phyloP scores from a whole-genome alignment of 1,140 invertebrate genomes.

The Pogonognathellus flavescens region DNA sequence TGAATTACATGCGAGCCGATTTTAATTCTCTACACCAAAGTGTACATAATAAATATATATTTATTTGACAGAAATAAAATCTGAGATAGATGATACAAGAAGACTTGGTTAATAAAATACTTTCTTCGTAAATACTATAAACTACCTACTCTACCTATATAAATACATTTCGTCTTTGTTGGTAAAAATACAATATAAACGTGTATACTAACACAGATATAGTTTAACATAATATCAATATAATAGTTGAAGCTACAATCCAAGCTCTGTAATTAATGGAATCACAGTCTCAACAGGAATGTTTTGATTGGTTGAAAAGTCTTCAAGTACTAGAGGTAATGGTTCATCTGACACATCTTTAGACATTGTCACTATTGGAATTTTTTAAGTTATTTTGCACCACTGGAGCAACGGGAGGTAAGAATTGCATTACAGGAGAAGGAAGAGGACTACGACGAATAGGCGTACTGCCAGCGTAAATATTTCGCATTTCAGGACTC shows the following conservation, averaged over 20 bases:
- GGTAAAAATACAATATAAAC: too few relatives aligned
- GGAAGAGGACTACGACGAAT: slow-evolving; percentile 1
- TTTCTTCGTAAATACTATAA: too few relatives aligned
- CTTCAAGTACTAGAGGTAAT: slow-evolving; percentile 43
- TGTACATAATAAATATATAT: too few relatives aligned
- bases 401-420: background rate
- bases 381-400: background rate
- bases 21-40: too few relatives aligned
- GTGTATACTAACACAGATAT: too few relatives aligned
- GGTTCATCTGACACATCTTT: slow-evolving; percentile 28
- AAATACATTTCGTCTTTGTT: too few relatives aligned
- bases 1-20: too few relatives aligned
- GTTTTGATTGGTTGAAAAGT: slow-evolving; percentile 36
- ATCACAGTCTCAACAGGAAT: slow-evolving; percentile 62
- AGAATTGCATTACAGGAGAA: slow-evolving; percentile 17
- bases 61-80: too few relatives aligned
- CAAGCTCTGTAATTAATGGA: slow-evolving; percentile 66
- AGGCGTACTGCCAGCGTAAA: slow-evolving; percentile 35
- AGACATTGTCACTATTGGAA: background rate
- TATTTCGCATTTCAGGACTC: slow-evolving; percentile 55
- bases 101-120: too few relatives aligned
- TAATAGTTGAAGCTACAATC: slow-evolving; percentile 19
- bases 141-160: too few relatives aligned
- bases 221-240: too few relatives aligned
- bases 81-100: too few relatives aligned